A percentile compares a stretch with the other conserved stretches of the same genome.
These are phyloP conservation scores for Manis javanica DNA, from an alignment of 2,797 vertebrate species.

Conservation along the genomic window DNA sequence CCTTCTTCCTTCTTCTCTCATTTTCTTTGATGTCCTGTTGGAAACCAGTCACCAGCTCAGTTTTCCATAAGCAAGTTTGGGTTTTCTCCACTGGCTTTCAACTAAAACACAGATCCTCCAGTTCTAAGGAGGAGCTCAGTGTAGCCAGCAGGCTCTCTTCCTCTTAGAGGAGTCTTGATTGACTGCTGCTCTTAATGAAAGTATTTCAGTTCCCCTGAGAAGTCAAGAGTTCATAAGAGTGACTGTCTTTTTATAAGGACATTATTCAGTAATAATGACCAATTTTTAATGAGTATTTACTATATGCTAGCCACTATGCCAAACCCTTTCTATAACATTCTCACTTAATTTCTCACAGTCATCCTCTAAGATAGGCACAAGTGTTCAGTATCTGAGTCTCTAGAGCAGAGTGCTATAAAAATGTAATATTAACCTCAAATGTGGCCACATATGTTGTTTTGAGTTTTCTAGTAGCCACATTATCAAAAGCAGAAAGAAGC, in stretches of 20 bases:
- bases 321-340: constrained; percentile 24
- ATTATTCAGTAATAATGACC: background rate
- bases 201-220: background rate
- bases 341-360: background rate
- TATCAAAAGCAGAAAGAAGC: constrained; percentile 36
- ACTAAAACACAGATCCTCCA: background rate
- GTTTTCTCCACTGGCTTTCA: background rate
- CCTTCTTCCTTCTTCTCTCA: background rate
- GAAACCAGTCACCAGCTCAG: background rate
- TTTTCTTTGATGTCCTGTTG: background rate
- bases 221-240: background rate
- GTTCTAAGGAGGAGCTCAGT: background rate
- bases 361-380: background rate
- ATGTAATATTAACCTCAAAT: background rate
- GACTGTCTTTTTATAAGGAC: background rate
- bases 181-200: background rate
- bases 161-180: background rate
- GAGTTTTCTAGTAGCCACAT: constrained; percentile 16
- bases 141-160: background rate
- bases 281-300: constrained; percentile 18
- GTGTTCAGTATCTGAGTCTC: background rate
- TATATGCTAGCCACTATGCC: background rate
- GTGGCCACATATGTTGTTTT: background rate
- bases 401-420: background rate
- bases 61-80: background rate